Percentiles rank a stretch among this genome's conserved stretches.
These are phyloP conservation scores for Hemicrepidius hirtus DNA, from an alignment of 2,888 invertebrate species.

Conservation along the genomic window DNA sequence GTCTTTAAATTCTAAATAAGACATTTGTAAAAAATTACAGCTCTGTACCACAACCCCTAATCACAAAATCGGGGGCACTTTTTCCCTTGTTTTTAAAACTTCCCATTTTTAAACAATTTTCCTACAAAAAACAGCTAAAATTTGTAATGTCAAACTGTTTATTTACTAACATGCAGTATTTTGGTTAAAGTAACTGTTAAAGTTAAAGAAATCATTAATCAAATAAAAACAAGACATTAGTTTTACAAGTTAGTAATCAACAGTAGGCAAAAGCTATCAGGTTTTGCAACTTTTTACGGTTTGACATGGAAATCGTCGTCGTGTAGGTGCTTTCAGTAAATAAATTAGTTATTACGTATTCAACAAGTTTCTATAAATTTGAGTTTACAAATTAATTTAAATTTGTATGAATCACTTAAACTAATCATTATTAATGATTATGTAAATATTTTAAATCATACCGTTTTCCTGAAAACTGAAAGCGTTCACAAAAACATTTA, in stretches of 20 bases:
- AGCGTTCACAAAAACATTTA: too few relatives aligned
- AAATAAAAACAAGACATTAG: neutral
- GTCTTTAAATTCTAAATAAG: too few relatives aligned
- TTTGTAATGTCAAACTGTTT: neutral
- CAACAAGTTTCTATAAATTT: constrained; percentile 10
- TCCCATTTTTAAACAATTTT: too few relatives aligned
- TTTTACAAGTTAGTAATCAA: neutral
- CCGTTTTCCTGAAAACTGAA: too few relatives aligned
- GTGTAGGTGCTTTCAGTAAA: neutral
- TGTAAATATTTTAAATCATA: too few relatives aligned
- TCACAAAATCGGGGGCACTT: too few relatives aligned
- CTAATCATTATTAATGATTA: too few relatives aligned
- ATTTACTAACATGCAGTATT: neutral
- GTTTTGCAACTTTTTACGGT: constrained; percentile 16
- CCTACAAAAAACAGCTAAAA: neutral
- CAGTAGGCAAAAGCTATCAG: neutral
- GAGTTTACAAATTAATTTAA: too few relatives aligned
- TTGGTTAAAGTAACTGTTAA: neutral
- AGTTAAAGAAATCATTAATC: neutral
- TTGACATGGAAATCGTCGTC: constrained; percentile 15
- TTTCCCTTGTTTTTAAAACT: too few relatives aligned
- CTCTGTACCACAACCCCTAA: too few relatives aligned
- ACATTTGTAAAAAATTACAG: too few relatives aligned
- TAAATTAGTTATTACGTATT: constrained; percentile 3
- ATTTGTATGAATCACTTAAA: too few relatives aligned